These are phyloP conservation scores for Cygnus buccinator DNA, from an alignment of 2,113 vertebrate genomes.

Conservation along the genomic window DNA sequence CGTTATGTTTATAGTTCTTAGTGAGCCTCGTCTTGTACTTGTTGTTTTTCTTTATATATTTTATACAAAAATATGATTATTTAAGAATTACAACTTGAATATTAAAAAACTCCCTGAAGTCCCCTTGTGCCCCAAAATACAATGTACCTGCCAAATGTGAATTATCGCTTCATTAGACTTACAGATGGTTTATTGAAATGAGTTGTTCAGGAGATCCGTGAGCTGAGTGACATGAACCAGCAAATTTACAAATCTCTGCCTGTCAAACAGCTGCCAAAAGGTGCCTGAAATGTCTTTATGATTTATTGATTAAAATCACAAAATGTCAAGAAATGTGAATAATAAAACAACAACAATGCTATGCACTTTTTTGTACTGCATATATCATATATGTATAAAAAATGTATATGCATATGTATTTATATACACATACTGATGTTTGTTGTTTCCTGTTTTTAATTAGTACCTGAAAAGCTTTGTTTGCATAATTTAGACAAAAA, in stretches of 20 bases:
- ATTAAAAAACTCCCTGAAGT: neutral
- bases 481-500: neutral
- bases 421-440: neutral
- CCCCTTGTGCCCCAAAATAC: neutral
- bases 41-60: neutral
- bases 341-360: too few relatives aligned
- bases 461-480: neutral
- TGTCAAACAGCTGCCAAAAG: neutral
- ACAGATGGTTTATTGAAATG: neutral
- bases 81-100: neutral
- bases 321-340: neutral
- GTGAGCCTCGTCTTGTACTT: neutral
- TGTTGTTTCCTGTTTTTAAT: neutral
- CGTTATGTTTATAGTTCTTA: neutral
- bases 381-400: too few relatives aligned
- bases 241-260: neutral
- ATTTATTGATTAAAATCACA: neutral
- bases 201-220: neutral
- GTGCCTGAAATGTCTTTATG: neutral
- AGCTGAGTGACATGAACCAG: neutral
- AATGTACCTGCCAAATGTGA: neutral
- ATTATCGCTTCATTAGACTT: neutral
- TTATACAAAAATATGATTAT: neutral
- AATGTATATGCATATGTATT: neutral
- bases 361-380: rapidly evolving